A percentile compares a stretch with the other conserved stretches of the same genome.
phyloP scores from a whole-genome alignment of 1,140 invertebrate species.

The Bilobella aurantiaca region DNA sequence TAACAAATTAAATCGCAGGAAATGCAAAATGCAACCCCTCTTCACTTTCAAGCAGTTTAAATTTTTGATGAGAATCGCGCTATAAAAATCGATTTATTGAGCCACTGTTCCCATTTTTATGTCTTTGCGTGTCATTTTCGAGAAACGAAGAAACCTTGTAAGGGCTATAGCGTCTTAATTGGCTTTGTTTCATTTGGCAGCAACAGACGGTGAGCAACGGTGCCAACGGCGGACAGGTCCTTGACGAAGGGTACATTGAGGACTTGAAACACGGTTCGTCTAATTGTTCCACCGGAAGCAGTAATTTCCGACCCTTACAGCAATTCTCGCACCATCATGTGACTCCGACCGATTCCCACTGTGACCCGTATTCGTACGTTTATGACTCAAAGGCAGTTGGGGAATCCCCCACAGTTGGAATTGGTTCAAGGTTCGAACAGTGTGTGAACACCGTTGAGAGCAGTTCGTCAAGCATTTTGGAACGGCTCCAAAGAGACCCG shows the following conservation, averaged over 20 bases:
- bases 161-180: too few species aligned
- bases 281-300: neutral
- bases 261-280: conserved; percentile 25
- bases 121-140: too few species aligned
- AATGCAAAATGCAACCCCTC: too few species aligned
- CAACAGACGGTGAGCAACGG: neutral
- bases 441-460: too few species aligned
- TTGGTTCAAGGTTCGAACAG: too few species aligned
- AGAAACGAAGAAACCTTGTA: too few species aligned
- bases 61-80: neutral
- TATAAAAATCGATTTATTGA: neutral
- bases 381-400: conserved; percentile 29
- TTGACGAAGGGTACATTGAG: conserved; percentile 35
- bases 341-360: conserved; percentile 13
- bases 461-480: neutral
- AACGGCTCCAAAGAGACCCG: conserved; percentile 6
- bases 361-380: conserved; percentile 34
- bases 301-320: neutral
- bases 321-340: neutral
- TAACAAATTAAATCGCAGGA: too few species aligned
- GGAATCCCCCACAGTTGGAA: conserved; percentile 1
- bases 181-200: neutral
- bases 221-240: conserved; percentile 9
- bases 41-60: too few species aligned
- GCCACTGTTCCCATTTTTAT: too few species aligned